These are phyloP conservation scores for Scolanthus callimorphus DNA, from an alignment of 92 coral and sea anemone species.

Conservation along the genomic window DNA sequence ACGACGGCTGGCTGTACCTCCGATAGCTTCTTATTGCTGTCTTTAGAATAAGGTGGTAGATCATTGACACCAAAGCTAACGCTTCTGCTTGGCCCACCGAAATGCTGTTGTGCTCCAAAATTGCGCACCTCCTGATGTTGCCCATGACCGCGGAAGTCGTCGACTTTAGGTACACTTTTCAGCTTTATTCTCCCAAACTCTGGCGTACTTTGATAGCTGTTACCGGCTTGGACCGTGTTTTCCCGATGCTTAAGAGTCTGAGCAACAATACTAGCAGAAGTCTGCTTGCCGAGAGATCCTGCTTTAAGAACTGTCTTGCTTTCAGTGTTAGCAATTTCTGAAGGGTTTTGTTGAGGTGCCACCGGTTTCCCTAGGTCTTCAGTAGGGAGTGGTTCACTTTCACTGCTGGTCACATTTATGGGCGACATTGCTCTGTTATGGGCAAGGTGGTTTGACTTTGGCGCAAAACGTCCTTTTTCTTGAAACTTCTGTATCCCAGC, in stretches of 20 bases:
- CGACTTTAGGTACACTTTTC: slow-evolving; percentile 2
- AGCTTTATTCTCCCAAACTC: slow-evolving; percentile 4
- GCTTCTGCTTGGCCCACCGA: background rate
- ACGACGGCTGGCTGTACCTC: background rate
- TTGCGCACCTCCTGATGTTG: background rate
- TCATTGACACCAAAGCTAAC: background rate
- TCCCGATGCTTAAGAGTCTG: background rate
- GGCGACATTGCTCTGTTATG: background rate
- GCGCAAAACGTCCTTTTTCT: background rate
- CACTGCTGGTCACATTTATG: too few relatives aligned
- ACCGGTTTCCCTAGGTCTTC: too few relatives aligned
- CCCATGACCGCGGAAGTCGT: background rate
- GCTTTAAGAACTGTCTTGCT: too few relatives aligned
- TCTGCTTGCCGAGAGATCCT: too few relatives aligned
- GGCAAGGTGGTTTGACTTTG: background rate
- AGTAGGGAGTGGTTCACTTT: too few relatives aligned
- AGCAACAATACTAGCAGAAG: background rate
- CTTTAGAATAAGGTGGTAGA: background rate
- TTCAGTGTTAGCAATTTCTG: too few relatives aligned
- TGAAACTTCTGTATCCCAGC: background rate
- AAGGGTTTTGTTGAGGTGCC: too few relatives aligned
- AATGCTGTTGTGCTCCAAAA: background rate
- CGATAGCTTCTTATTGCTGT: background rate
- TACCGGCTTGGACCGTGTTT: background rate
- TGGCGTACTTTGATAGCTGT: background rate